A percentile compares a stretch with the other conserved stretches of the same genome.
phyloP scores from a whole-genome alignment of 1,140 invertebrate genomes.

The Drosophila sp. region DNA sequence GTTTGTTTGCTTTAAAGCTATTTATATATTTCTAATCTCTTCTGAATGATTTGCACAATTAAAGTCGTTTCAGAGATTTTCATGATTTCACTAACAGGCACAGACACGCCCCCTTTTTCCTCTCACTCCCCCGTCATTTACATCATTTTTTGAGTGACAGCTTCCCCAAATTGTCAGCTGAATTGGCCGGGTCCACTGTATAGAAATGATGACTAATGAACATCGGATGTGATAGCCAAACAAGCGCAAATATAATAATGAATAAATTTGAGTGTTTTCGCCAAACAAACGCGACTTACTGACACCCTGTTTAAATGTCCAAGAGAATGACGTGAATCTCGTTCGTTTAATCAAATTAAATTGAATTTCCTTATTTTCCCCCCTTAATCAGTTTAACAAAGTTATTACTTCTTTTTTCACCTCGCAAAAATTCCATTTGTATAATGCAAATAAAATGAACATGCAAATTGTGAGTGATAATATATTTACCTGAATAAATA shows the following conservation, averaged over 20 bases:
- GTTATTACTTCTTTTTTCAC: background rate
- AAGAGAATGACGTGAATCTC: no score
- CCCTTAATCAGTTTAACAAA: background rate
- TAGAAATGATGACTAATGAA: conserved; percentile 47
- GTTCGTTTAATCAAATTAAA: no score
- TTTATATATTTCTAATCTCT: conserved; percentile 18
- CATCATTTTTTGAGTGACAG: conserved; percentile 57
- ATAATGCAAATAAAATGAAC: background rate
- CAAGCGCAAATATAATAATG: conserved; percentile 10
- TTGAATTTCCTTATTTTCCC: no score
- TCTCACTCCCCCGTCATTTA: background rate
- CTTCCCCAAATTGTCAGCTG: conserved; percentile 49
- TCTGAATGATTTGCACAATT: conserved; percentile 3
- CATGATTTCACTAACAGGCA: conserved; percentile 31
- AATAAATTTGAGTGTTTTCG: background rate
- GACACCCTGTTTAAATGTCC: background rate
- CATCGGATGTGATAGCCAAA: conserved; percentile 16
- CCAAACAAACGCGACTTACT: background rate
- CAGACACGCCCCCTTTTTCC: background rate
- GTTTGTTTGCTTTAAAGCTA: background rate
- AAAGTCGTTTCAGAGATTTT: conserved; percentile 27
- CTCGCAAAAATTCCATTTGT: background rate
- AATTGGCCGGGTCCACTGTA: conserved; percentile 51
- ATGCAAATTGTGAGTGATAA: background rate
- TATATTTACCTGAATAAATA: background rate